Conservation (phyloP, 2,888 invertebrate genomes). For the Ophion obscuratus region DNA sequence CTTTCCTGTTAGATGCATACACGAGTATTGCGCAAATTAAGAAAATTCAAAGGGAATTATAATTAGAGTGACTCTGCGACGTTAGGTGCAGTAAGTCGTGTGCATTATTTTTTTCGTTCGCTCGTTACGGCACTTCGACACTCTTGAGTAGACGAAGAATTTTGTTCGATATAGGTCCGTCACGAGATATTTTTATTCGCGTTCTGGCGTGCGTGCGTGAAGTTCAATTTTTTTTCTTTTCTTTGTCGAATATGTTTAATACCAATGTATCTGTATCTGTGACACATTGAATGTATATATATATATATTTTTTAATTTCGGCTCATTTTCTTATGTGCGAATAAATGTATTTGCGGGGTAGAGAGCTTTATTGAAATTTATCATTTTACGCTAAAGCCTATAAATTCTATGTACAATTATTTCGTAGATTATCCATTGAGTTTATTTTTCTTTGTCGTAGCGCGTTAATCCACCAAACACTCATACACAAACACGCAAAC, state of each 20-base stretch:
- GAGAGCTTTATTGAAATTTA: constrained; percentile 86
- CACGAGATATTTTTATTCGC: constrained; percentile 20
- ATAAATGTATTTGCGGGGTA: constrained; percentile 86
- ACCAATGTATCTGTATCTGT: constrained; percentile 39
- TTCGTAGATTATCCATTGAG: constrained; percentile 77
- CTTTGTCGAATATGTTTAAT: constrained; percentile 26
- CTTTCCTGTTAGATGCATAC: constrained; percentile 51
- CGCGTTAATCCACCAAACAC: constrained; percentile 80
- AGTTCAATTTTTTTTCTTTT: constrained; percentile 59
- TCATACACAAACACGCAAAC: constrained; percentile 69
- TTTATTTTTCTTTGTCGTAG: constrained; percentile 70
- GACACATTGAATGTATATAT: constrained; percentile 43
- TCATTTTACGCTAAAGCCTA: constrained; percentile 74
- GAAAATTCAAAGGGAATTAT: constrained; percentile 22
- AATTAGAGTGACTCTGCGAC: constrained; percentile 16
- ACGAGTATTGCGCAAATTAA: constrained; percentile 54
- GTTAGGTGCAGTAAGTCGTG: constrained; percentile 17
- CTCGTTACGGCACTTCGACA: constrained; percentile 49
- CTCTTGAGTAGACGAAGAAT: constrained; percentile 21
- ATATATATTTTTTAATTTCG: constrained; percentile 56
- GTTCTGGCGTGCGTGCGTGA: constrained; percentile 62
- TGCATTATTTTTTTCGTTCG: constrained; percentile 18
- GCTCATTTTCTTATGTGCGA: constrained; percentile 77
- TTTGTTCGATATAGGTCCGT: constrained; percentile 12
- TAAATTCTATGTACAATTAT: constrained; percentile 60